A percentile compares a stretch with the other conserved stretches of the same genome.
Conservation (phyloP, 1,140 invertebrate species). For the Drosophila micromelanica region DNA sequence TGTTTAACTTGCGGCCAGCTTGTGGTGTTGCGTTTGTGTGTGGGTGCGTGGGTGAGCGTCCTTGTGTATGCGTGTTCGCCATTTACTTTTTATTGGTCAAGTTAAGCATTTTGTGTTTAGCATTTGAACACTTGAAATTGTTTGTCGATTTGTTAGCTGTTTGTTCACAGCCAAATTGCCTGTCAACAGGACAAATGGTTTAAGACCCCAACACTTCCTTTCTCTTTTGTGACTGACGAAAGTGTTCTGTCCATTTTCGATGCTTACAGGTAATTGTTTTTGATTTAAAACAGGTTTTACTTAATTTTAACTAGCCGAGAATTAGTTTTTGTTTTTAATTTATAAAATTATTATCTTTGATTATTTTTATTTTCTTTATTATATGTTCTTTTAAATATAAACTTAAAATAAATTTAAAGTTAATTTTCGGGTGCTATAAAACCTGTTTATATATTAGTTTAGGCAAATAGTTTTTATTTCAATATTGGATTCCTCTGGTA, state of each 20-base stretch:
- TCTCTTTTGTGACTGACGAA: neutral
- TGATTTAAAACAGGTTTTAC: neutral
- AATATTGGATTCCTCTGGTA: neutral
- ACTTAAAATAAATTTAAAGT: too few relatives aligned
- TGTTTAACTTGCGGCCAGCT: slow-evolving; percentile 53
- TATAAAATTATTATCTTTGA: too few relatives aligned
- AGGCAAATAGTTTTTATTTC: neutral
- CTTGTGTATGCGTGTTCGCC: slow-evolving; percentile 34
- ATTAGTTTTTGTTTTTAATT: neutral
- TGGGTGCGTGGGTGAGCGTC: slow-evolving; percentile 24
- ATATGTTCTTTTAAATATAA: too few relatives aligned
- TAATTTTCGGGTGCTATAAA: too few relatives aligned
- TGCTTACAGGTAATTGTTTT: slow-evolving; percentile 9
- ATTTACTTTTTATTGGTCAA: slow-evolving; percentile 65
- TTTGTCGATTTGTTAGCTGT: slow-evolving; percentile 51
- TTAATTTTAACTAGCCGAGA: neutral
- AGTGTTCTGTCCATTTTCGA: neutral
- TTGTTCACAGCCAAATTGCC: slow-evolving; percentile 46
- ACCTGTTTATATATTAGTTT: too few relatives aligned
- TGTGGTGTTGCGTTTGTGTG: slow-evolving; percentile 33
- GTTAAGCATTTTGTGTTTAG: slow-evolving; percentile 58
- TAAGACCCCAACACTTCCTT: slow-evolving; percentile 16
- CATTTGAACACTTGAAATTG: slow-evolving; percentile 56
- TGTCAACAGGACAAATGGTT: slow-evolving; percentile 26
- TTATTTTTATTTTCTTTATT: too few relatives aligned